These are phyloP conservation scores for Syngnathus acus DNA, from an alignment of 2,797 vertebrate species.

Conservation along the genomic window DNA sequence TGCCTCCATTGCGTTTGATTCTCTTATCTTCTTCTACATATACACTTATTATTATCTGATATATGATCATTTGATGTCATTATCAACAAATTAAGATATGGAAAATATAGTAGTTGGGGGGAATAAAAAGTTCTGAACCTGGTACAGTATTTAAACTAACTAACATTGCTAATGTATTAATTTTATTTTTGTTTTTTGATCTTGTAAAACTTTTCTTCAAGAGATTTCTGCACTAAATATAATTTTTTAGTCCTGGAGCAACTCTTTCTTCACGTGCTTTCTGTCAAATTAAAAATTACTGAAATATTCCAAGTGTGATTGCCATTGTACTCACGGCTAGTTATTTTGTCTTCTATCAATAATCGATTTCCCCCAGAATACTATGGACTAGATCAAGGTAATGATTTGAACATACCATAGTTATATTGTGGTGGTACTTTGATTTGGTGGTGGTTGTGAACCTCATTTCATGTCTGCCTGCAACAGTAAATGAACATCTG, in stretches of 20 bases:
- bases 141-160: background rate
- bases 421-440: constrained; percentile 53
- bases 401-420: constrained; percentile 62
- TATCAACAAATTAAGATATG: background rate
- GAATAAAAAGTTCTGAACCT: background rate
- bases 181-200: too few relatives aligned
- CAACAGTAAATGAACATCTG: constrained; percentile 26
- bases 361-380: constrained; percentile 80
- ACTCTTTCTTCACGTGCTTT: background rate
- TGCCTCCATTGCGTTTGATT: background rate
- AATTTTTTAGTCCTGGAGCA: background rate
- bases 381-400: constrained; percentile 99
- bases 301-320: constrained; percentile 19
- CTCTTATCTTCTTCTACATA: background rate
- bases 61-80: background rate
- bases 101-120: background rate
- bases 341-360: constrained; percentile 62
- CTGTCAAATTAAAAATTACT: constrained; percentile 7
- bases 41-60: background rate
- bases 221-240: background rate
- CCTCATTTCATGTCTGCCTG: constrained; percentile 60
- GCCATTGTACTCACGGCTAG: constrained; percentile 62
- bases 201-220: background rate
- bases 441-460: constrained; percentile 58
- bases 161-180: constrained; percentile 17